phyloP scores from a whole-genome alignment of 2,888 invertebrate species.

The Pristionchus maxplancki region DNA sequence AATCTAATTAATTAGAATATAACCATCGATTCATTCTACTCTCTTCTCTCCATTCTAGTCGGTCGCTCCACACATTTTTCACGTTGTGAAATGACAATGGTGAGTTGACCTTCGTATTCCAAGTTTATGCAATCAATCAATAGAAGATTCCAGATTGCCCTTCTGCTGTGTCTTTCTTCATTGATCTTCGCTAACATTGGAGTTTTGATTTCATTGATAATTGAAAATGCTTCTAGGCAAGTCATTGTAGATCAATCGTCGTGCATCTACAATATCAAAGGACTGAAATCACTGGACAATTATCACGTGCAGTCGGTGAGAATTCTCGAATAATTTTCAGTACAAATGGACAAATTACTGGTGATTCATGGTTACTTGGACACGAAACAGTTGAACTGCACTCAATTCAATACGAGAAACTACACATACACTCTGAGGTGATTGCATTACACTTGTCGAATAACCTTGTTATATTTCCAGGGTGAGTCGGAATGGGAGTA shows the following conservation, averaged over 20 bases:
- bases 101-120: neutral
- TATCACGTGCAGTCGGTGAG: neutral
- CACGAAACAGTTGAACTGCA: neutral
- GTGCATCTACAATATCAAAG: neutral
- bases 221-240: neutral
- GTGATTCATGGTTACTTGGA: neutral
- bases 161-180: neutral
- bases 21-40: neutral
- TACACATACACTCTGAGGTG: neutral
- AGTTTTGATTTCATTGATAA: neutral
- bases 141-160: neutral
- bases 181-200: neutral
- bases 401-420: constrained; percentile 2
- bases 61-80: neutral
- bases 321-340: neutral
- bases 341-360: neutral
- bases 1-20: too few species aligned
- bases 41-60: neutral
- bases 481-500: too few species aligned
- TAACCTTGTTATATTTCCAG: too few species aligned
- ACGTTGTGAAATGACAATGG: neutral
- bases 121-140: neutral
- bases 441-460: too few species aligned
- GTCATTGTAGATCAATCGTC: neutral
- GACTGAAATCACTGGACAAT: neutral